Base-by-base conservation (phyloP, 30 jellyfish, hydroid and myxozoan genomes). In the Mastigias papua region DNA sequence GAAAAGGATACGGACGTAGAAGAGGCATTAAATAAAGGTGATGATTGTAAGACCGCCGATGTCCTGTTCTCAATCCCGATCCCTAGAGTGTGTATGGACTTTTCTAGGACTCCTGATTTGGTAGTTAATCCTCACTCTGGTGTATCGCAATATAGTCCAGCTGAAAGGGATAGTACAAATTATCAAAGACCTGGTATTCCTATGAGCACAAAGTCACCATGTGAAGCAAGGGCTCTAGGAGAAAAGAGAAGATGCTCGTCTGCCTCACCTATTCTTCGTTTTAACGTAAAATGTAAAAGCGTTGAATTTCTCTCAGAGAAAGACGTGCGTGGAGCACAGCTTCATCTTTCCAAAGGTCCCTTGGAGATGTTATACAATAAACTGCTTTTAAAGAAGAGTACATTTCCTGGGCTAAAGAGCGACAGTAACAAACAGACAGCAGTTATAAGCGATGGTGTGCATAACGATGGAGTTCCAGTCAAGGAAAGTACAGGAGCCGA, bases 281-380 rank as follows among this genome's bases (percentile, higher is more conserved):
- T 87, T 0, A 48, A 61, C 4, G 49, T 85, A 5, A 85, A 33
- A 25, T 19, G 67, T 28, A 85, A 85, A 73, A 85, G 29, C 1
- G 69, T 85, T n/a, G 94, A 85, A 73, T 73, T 85, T 61, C 51
- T 85, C 25, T 64, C 85, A 21, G 88, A 73, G 32, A 58, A 85
- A 37, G 94, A 73, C 0, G 8, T 85, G 11, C 0, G 79, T 9
- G 66, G 75, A 17, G 94, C 94, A 46, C 49, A 46, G 34, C 62
- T 74, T 3, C 13, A 31, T 30, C 8, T 85, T 48, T 72, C 94
- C 16, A 31, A 85, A 22, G 73, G 83, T 51, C 66, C 82, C 1
- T 26, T 85, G 16, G 82, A 85, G 57, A 85, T 83, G n/a, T 58
- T 73, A 72, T 22, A 70, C 62, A 68, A 85, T 85, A 88, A 83